phyloP scores from a whole-genome alignment of 2,888 invertebrate genomes.

The Brassicogethes aeneus region DNA sequence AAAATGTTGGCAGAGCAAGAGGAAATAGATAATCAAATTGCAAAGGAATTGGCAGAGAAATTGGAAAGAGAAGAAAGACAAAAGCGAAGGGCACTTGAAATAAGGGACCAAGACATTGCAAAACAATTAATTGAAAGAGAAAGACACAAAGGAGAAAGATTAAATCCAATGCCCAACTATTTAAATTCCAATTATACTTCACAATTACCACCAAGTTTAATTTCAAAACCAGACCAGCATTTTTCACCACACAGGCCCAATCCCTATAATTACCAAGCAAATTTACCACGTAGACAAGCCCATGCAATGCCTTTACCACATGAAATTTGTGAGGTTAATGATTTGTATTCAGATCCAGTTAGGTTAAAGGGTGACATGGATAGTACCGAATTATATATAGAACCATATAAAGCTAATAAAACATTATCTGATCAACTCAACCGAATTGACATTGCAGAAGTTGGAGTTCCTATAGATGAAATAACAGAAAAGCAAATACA shows the following conservation, averaged over 20 bases:
- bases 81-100: conserved; percentile 45
- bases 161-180: conserved; percentile 3
- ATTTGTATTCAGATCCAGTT: conserved; percentile 29
- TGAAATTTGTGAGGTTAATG: conserved; percentile 11
- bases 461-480: conserved; percentile 45
- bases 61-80: conserved; percentile 49
- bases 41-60: conserved; percentile 57
- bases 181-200: conserved; percentile 18
- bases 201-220: conserved; percentile 22
- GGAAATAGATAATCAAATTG: conserved; percentile 57
- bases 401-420: conserved; percentile 28
- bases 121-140: conserved; percentile 44
- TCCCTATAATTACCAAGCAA: conserved; percentile 27
- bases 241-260: conserved; percentile 26
- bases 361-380: conserved; percentile 11
- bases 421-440: conserved; percentile 28
- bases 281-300: conserved; percentile 33
- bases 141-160: conserved; percentile 11
- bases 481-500: conserved; percentile 53
- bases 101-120: conserved; percentile 47
- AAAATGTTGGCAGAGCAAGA: conserved; percentile 58
- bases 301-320: conserved; percentile 35
- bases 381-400: conserved; percentile 31
- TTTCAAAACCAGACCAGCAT: conserved; percentile 19
- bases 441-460: conserved; percentile 36